Conservation (phyloP, 2,797 vertebrate species). For the Eulemur mongoz region DNA sequence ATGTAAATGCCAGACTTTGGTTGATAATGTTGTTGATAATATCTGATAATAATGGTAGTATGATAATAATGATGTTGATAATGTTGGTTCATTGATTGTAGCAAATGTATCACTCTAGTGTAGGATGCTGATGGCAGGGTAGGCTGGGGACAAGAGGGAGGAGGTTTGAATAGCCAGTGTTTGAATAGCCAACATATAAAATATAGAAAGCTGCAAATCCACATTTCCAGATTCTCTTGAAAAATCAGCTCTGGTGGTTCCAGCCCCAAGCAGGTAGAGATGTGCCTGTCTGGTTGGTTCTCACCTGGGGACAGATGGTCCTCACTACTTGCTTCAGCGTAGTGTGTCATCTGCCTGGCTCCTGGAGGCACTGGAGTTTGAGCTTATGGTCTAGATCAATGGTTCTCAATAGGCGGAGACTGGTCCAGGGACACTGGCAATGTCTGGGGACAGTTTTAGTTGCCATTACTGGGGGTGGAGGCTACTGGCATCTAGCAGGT, state of each 20-base stretch:
- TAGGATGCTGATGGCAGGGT: background rate
- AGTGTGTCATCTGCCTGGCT: background rate
- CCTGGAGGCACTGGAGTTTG: background rate
- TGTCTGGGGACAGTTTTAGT: background rate
- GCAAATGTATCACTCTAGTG: background rate
- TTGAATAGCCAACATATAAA: background rate
- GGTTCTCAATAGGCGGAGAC: background rate
- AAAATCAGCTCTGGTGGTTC: background rate
- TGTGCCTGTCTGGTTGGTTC: background rate
- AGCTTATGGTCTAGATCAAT: background rate
- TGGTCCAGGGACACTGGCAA: background rate
- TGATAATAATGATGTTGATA: background rate
- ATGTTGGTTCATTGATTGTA: background rate
- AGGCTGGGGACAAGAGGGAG: background rate
- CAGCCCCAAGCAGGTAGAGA: background rate
- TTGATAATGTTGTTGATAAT: background rate
- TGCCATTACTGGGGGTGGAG: background rate
- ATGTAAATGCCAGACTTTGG: background rate
- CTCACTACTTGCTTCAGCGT: background rate
- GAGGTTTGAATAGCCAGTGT: background rate
- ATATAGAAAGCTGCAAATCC: background rate
- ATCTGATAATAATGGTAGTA: background rate
- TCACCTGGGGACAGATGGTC: background rate
- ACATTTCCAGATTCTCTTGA: background rate
- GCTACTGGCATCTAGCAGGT: background rate